Percentiles rank a stretch among this genome's conserved stretches.
Evolutionary conservation across 92 coral and sea anemone species (phyloP).

Genomic region (Isaurus tuberculatus): DNA sequence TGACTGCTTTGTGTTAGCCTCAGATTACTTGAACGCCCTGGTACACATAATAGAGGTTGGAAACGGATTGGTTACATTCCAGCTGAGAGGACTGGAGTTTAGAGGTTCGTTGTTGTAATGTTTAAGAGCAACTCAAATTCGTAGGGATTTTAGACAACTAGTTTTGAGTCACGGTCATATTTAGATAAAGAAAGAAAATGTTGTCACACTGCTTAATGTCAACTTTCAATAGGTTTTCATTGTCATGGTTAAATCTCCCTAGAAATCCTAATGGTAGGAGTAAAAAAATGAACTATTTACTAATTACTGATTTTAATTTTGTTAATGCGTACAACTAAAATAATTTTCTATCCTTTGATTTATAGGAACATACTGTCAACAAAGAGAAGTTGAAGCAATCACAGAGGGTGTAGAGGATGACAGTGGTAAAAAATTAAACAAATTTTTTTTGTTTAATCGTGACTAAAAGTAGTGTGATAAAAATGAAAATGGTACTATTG

Average conservation of each 20-base stretch:
- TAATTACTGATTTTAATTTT: too few relatives aligned
- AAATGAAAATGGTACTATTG: too few relatives aligned
- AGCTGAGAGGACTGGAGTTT: conserved; percentile 95
- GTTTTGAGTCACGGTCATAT: too few relatives aligned
- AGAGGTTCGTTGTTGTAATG: conserved; percentile 87
- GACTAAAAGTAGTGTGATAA: too few relatives aligned
- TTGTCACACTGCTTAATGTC: too few relatives aligned
- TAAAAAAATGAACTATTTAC: too few relatives aligned
- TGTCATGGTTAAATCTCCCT: too few relatives aligned
- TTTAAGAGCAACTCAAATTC: too few relatives aligned
- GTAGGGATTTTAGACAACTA: too few relatives aligned
- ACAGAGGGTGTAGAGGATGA: conserved; percentile 99
- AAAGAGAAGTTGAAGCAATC: conserved; percentile 97
- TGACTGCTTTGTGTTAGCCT: conserved; percentile 97
- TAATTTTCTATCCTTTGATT: neutral
- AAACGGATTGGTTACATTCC: conserved; percentile 95
- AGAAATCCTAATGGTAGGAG: too few relatives aligned
- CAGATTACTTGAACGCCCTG: conserved; percentile 95
- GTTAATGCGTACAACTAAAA: neutral
- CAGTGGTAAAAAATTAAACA: conserved; percentile 82
- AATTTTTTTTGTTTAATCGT: neutral
- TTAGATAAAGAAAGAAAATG: too few relatives aligned
- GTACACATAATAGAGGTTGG: conserved; percentile 98
- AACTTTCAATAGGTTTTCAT: too few relatives aligned
- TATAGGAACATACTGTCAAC: conserved; percentile 97